These are phyloP conservation scores for Colaptes auratus DNA, from an alignment of 2,113 vertebrate species.

Conservation along the genomic window DNA sequence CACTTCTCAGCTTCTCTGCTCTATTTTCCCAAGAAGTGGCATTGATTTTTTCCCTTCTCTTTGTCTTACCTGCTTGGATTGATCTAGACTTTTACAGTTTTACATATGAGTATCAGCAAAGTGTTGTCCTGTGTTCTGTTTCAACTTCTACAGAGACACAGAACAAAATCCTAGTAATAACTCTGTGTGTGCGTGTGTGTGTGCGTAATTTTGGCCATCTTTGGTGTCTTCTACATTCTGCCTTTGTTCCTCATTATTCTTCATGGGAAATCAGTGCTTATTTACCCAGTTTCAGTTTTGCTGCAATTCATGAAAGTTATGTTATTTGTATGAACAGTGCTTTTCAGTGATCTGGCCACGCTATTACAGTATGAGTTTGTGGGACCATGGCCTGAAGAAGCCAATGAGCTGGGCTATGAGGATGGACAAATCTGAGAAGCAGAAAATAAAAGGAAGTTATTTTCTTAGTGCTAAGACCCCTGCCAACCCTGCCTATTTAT, in stretches of 20 bases:
- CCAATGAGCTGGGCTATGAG: background rate
- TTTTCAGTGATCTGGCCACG: background rate
- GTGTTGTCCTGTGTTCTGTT: background rate
- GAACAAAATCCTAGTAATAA: background rate
- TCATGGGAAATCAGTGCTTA: background rate
- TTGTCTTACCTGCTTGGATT: background rate
- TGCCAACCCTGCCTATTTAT: background rate
- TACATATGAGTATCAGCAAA: background rate
- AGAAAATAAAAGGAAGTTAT: background rate
- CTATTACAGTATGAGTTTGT: background rate
- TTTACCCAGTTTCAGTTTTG: background rate
- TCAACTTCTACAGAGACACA: background rate
- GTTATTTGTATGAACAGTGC: background rate
- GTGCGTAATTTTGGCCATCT: background rate
- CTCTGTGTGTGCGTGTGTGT: no score
- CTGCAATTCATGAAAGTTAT: background rate
- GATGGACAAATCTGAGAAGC: background rate
- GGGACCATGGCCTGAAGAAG: background rate
- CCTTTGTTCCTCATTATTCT: background rate
- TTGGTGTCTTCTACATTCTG: background rate
- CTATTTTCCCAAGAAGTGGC: background rate
- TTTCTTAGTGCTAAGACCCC: background rate
- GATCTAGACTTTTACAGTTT: background rate
- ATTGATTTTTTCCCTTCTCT: slow-evolving; percentile 1
- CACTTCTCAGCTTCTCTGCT: background rate